Evolutionary conservation across 2,797 vertebrate species (phyloP), one percentile per base, ranked within the genome.

Genomic region (Galagoides demidoff): DNA sequence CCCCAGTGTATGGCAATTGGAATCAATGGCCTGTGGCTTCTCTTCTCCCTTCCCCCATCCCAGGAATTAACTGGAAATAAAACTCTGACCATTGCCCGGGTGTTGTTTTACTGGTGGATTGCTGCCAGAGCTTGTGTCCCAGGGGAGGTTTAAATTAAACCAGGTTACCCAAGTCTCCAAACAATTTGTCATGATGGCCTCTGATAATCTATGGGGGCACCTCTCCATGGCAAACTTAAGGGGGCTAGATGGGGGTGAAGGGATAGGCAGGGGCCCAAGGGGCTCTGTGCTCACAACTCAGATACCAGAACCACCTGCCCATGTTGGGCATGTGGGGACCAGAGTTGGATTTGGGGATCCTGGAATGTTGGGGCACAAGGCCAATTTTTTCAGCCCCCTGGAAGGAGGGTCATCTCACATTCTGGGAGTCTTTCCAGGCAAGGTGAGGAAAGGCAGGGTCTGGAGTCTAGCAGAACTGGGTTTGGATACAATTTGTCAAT

Each of bases 141-240:
- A 12, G 7, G 17, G 4, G 73, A 93, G 68, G 34, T 92, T 96
- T 90, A 96, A 96, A 98, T 97, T 96, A 97, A 98, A 98, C 29
- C 1, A 20, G 29, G 43, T 83, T 82, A n/a, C 94, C 87, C 59
- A 70, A 39, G 93, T 64, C 77, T 70, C 63, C 13, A 0, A 34
- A 37, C 66, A 0, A 89, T 55, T 76, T 74, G 20, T 82, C 79
- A 71, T 22, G 29, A 25, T 39, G 78, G 52, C 45, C 49, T 12
- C 7, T 20, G 39, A 49, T 23, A 59, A n/a, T 20, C 7, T 3
- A 27, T 23, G 11, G 83, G 49, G 37, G 45, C 29, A 16, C 79
- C 34, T 19, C 22, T 55, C 17, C 61, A 8, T 25, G 77, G 31
- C 55, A 34, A n/a, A 45, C 10, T 0, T 34, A 79, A 34, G 70